Conservation (phyloP, 1,140 invertebrate genomes). For the Rhynchophorus ferrugineus region DNA sequence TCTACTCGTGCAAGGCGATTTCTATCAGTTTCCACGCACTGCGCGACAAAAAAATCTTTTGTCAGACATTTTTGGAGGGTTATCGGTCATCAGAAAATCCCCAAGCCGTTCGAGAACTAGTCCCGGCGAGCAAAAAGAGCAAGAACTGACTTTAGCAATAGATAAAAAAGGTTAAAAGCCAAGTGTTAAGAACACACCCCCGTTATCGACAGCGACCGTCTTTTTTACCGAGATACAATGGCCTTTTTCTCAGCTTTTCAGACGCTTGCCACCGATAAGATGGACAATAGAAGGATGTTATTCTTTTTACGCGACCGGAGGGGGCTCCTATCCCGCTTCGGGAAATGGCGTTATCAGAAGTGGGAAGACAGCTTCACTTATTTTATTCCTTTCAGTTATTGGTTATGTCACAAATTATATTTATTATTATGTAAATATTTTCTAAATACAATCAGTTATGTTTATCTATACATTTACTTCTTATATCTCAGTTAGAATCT, state of each 20-base stretch:
- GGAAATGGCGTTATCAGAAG: too few relatives aligned
- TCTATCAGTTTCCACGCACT: neutral
- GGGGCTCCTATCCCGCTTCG: too few relatives aligned
- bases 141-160: neutral
- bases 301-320: neutral
- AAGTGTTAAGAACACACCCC: slow-evolving; percentile 7
- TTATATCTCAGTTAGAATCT: too few relatives aligned
- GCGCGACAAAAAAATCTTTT: neutral
- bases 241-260: neutral
- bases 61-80: slow-evolving; percentile 2
- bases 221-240: slow-evolving; percentile 3
- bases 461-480: too few relatives aligned
- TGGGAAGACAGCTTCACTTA: too few relatives aligned
- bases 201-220: slow-evolving; percentile 11
- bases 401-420: too few relatives aligned
- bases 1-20: too few relatives aligned
- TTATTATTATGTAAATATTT: too few relatives aligned
- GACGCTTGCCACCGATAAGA: neutral
- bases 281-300: neutral
- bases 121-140: slow-evolving; percentile 1
- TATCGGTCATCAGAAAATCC: slow-evolving; percentile 14
- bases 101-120: slow-evolving; percentile 4
- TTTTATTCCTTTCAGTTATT: too few relatives aligned
- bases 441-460: too few relatives aligned
- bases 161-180: slow-evolving; percentile 12